Evolutionary conservation across 2,113 vertebrate genomes (phyloP), one percentile per base, ranked within the genome.

Genomic region (Ovibos moschatus): DNA sequence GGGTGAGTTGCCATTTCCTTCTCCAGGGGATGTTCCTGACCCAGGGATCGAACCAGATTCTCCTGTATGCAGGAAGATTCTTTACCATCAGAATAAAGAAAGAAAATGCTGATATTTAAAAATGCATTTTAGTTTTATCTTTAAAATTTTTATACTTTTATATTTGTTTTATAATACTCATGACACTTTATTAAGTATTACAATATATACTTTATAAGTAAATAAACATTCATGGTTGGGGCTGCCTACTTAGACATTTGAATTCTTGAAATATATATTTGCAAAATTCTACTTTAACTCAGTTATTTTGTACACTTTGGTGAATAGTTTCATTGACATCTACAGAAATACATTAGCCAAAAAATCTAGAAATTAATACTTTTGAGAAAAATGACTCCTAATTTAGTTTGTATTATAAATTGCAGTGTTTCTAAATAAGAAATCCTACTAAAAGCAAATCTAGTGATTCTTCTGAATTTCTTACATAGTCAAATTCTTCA

Each of bases 251-350:
- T 58, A 58, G 13, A n/a, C 7, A 94, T 87, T 57, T 87, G 84
- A 92, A 62, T 74, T 87, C 60, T 93, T 89, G 25, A 93, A 91
- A 87, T 94, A 74, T 21, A 0, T 83, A 84, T 96, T 97, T 91
- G 30, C 87, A 74, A 89, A 92, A 87, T 87, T 95, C 55, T 85
- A 21, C 67, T 81, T 95, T 47, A 51, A 60, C 58, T 85, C 33
- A 45, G 43, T 51, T 91, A 62, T 92, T 97, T 83, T 47, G 50
- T 60, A 88, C 60, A 94, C 92, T 67, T 28, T 60, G 51, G 30
- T 88, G 81, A 78, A 71, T 60, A 87, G 51, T 76, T 97, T 95
- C 86, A 95, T 47, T 84, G 45, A 83, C 23, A 81, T 40, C 78
- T 84, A 85, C 43, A 96, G 33, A n/a, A 88, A 79, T 51, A 36